Conservation (phyloP, 2,888 invertebrate species). For the Acanthacorydalis orientalis region DNA sequence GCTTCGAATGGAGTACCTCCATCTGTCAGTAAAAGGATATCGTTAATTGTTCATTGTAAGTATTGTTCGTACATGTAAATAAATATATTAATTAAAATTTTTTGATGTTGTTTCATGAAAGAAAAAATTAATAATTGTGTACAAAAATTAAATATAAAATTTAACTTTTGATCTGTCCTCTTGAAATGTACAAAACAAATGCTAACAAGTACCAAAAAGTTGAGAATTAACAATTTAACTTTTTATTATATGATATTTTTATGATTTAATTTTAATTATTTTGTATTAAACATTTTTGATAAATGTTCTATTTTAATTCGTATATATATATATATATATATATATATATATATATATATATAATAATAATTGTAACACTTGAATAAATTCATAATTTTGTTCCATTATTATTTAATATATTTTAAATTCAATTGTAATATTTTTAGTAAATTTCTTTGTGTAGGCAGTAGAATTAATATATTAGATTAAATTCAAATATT, state of each 20-base stretch:
- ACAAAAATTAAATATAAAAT: neutral
- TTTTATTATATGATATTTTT: neutral
- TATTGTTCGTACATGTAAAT: slow-evolving; percentile 17
- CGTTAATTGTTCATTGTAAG: slow-evolving; percentile 74
- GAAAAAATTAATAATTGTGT: neutral
- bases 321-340: too few species aligned
- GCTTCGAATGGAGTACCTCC: slow-evolving; percentile 70
- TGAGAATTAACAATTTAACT: neutral
- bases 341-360: too few species aligned
- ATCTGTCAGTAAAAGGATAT: slow-evolving; percentile 61
- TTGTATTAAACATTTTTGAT: neutral
- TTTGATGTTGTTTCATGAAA: neutral
- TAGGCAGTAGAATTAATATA: too few species aligned
- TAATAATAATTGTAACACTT: too few species aligned
- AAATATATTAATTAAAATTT: neutral
- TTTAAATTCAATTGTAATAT: too few species aligned
- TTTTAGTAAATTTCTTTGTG: too few species aligned
- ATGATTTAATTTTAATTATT: neutral
- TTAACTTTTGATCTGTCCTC: too few species aligned
- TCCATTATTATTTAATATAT: too few species aligned
- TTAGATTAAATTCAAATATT: too few species aligned
- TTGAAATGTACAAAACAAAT: too few species aligned
- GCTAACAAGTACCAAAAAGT: neutral
- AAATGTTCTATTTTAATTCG: too few species aligned
- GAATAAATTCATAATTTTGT: too few species aligned